Evolutionary conservation across 2,797 vertebrate species (phyloP).

Genomic region (Agapornis canus): DNA sequence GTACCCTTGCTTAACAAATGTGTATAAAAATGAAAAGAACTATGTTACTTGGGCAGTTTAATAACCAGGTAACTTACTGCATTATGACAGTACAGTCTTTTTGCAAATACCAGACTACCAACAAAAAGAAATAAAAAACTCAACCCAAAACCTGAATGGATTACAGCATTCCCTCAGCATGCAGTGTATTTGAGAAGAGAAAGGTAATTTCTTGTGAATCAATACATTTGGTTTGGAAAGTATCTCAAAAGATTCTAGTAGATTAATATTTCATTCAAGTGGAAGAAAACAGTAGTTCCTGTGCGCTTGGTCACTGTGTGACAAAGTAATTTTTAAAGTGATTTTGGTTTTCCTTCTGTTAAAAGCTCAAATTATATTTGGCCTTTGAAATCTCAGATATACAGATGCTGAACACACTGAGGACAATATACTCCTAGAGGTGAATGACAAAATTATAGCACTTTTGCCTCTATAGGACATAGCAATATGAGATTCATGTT

Average conservation of each 20-base stretch:
- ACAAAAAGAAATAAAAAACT: background rate
- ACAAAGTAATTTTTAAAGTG: background rate
- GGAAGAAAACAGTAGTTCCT: background rate
- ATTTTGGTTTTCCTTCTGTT: background rate
- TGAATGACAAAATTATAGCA: background rate
- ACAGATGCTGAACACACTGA: background rate
- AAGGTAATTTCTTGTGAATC: conserved; percentile 13
- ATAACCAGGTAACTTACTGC: background rate
- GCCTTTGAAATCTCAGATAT: background rate
- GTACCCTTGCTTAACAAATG: background rate
- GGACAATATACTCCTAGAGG: background rate
- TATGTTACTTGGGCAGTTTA: background rate
- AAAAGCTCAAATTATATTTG: background rate
- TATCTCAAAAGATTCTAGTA: background rate
- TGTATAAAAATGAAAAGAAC: background rate
- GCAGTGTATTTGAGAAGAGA: background rate
- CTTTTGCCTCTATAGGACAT: background rate
- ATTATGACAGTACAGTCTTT: background rate
- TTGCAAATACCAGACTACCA: background rate
- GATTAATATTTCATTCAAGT: conserved; percentile 25
- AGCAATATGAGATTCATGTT: background rate
- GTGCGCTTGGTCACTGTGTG: background rate
- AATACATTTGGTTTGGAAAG: conserved; percentile 24
- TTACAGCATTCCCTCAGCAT: background rate
- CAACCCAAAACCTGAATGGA: fast-evolving